Evolutionary conservation across 1,140 invertebrate species (phyloP).

Genomic region (Eufriesea mexicana): DNA sequence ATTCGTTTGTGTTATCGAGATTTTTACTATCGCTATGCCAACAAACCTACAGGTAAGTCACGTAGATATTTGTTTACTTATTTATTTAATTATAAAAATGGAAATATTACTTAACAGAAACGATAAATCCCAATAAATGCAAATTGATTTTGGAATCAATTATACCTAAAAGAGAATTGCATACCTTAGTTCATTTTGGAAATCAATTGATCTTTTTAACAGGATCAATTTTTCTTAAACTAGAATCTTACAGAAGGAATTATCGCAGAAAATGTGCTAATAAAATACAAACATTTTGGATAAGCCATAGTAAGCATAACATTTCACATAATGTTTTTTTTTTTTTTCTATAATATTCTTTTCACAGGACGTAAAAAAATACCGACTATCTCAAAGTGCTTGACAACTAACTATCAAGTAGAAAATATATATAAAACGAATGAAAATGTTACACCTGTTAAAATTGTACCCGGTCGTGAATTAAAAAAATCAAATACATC

Average conservation of each 20-base stretch:
- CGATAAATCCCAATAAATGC: not conserved
- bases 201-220: slow-evolving; percentile 48
- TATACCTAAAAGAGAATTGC: not conserved
- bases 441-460: not conserved
- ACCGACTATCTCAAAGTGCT: not conserved
- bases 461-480: not conserved
- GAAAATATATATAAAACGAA: not conserved
- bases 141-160: slow-evolving; percentile 20
- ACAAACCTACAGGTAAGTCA: slow-evolving; percentile 3
- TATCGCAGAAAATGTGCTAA: slow-evolving; percentile 15
- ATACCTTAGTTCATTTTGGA: slow-evolving; percentile 34
- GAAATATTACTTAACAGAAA: slow-evolving; percentile 3
- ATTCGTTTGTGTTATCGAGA: slow-evolving; percentile 65
- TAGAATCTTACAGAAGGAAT: slow-evolving; percentile 45
- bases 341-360: not conserved
- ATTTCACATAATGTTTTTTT: not conserved
- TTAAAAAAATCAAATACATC: slow-evolving; percentile 7
- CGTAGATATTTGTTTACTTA: not conserved
- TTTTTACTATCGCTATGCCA: slow-evolving; percentile 59
- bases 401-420: not conserved
- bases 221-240: slow-evolving; percentile 30
- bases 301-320: slow-evolving; percentile 40
- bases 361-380: slow-evolving; percentile 4
- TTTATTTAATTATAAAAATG: slow-evolving; percentile 3
- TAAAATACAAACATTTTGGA: slow-evolving; percentile 55